Evolutionary conservation across 1,140 invertebrate genomes (phyloP).

Genomic region (Magallana gigas): DNA sequence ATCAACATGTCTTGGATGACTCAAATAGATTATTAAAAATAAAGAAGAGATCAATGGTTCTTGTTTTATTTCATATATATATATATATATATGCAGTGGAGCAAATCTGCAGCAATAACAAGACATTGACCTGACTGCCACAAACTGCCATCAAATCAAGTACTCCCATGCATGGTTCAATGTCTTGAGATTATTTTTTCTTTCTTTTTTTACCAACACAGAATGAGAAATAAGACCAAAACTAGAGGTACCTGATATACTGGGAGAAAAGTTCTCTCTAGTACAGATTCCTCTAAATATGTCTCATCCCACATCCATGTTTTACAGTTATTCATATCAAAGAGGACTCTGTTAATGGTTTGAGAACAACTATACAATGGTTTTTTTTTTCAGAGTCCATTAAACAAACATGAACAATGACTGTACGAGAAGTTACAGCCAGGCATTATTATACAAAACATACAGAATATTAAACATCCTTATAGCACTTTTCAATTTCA

Average conservation of each 20-base stretch:
- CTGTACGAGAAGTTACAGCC: not conserved
- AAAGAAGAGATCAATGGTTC: not conserved
- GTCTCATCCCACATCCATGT: not conserved
- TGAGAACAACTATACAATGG: not conserved
- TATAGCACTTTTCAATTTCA: not conserved
- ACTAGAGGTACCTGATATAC: not conserved
- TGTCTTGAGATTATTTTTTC: not conserved
- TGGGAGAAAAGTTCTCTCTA: not conserved
- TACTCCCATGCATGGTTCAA: not conserved
- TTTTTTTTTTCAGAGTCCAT: not conserved
- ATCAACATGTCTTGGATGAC: not conserved
- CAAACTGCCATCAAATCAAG: slow-evolving; percentile 10
- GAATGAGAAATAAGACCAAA: not conserved
- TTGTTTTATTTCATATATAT: slow-evolving; percentile 27
- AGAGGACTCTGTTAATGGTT: not conserved
- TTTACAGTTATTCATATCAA: not conserved
- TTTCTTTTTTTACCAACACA: not conserved
- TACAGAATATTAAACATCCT: not conserved
- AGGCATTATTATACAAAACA: not conserved
- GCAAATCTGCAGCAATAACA: not conserved
- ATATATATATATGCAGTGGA: not conserved
- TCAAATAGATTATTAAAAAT: not conserved
- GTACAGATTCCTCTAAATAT: too few relatives aligned
- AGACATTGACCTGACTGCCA: not conserved
- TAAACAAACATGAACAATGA: not conserved